Conservation (phyloP, 2,797 vertebrate genomes). For the Crocodylus rhombifer region DNA sequence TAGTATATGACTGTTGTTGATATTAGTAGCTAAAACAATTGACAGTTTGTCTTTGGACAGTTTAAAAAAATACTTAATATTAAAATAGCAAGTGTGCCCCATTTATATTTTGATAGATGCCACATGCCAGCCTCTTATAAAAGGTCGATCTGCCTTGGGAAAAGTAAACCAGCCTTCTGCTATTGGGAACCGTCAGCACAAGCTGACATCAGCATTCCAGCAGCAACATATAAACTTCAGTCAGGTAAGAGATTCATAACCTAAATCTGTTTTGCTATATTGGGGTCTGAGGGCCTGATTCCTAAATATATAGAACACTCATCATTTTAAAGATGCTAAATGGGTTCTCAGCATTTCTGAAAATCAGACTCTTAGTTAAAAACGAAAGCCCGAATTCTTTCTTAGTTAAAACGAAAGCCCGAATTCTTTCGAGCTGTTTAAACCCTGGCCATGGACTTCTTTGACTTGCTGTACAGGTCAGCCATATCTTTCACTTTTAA, state of each 20-base stretch:
- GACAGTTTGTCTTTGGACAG: background rate
- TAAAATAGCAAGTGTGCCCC: background rate
- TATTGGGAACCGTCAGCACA: constrained; percentile 90
- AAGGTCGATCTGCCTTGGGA: constrained; percentile 86
- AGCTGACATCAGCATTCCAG: constrained; percentile 92
- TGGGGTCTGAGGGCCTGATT: background rate
- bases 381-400: background rate
- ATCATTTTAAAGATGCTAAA: background rate
- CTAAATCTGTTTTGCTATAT: background rate
- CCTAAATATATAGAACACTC: background rate
- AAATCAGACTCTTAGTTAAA: background rate
- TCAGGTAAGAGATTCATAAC: constrained; percentile 85
- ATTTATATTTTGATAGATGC: constrained; percentile 81
- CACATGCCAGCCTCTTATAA: constrained; percentile 85
- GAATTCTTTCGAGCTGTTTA: background rate
- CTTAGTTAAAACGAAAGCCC: background rate
- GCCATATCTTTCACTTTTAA: constrained; percentile 5
- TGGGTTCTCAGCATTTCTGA: constrained; percentile 25
- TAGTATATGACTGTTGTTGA: background rate
- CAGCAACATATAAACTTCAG: constrained; percentile 91
- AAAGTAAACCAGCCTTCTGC: constrained; percentile 87
- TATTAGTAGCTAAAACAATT: background rate
- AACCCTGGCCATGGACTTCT: background rate
- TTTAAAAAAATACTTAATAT: background rate
- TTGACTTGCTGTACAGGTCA: background rate